These are phyloP conservation scores for Rhea pennata DNA, from an alignment of 2,113 vertebrate species.

Conservation along the genomic window DNA sequence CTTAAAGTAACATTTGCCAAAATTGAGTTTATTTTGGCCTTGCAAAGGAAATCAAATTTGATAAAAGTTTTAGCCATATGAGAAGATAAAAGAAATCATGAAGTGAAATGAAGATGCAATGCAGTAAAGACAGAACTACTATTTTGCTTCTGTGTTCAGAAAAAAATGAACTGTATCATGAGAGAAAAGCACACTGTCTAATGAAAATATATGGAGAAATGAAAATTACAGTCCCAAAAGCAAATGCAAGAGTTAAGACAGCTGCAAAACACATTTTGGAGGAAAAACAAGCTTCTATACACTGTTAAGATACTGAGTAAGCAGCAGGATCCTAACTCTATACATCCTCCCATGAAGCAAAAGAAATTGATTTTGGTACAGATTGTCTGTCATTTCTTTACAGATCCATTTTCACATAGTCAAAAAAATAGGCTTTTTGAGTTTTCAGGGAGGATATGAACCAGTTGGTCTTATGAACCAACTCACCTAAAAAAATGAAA, in stretches of 20 bases:
- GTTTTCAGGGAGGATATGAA: not conserved
- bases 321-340: not conserved
- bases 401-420: not conserved
- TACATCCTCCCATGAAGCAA: not conserved
- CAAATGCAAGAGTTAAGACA: not conserved
- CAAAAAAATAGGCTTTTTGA: not conserved
- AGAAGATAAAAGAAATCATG: not conserved
- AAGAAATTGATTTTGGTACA: not conserved
- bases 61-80: not conserved
- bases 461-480: not conserved
- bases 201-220: not conserved
- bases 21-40: not conserved
- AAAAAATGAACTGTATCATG: not conserved
- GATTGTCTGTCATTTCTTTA: not conserved
- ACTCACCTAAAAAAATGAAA: not conserved
- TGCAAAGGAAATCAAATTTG: not conserved
- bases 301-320: not conserved
- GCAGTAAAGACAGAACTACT: not conserved
- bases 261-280: not conserved
- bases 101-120: not conserved
- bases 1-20: not conserved
- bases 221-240: not conserved
- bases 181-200: not conserved
- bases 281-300: not conserved
- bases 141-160: not conserved